Evolutionary conservation across 2,888 invertebrate species (phyloP).

Genomic region (Endotricha flammealis): DNA sequence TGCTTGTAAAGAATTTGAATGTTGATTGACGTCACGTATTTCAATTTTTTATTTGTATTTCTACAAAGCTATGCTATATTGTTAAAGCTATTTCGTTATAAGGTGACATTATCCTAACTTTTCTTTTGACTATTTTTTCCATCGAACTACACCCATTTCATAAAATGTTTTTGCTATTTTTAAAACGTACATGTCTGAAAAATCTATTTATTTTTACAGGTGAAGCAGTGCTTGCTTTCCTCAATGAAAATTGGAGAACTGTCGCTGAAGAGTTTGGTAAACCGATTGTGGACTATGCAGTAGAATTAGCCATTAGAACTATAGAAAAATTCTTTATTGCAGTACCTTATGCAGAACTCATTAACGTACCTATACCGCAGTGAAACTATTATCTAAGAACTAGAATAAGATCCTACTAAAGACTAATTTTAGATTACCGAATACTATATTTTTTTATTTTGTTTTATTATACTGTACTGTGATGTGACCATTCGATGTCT

Average conservation of each 20-base stretch:
- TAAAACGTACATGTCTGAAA: conserved; percentile 6
- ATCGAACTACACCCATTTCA: too few species aligned
- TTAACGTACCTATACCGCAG: conserved; percentile 30
- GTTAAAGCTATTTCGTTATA: too few species aligned
- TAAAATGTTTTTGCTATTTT: background rate
- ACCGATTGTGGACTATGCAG: conserved; percentile 64
- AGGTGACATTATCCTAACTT: too few species aligned
- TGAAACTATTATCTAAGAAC: background rate
- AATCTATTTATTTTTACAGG: conserved; percentile 34
- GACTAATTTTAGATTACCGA: background rate
- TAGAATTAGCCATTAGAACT: conserved; percentile 53
- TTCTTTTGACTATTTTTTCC: too few species aligned
- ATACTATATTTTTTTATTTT: background rate
- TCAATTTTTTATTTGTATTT: too few species aligned
- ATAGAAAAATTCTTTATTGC: conserved; percentile 59
- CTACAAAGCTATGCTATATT: too few species aligned
- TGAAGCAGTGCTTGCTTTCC: conserved; percentile 50
- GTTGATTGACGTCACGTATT: too few species aligned
- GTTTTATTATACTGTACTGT: too few species aligned
- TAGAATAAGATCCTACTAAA: background rate
- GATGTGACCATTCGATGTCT: too few species aligned
- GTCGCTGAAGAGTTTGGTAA: conserved; percentile 67
- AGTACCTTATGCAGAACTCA: conserved; percentile 61
- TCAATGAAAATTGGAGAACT: conserved; percentile 62
- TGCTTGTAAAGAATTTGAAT: too few species aligned